Evolutionary conservation across 92 coral and sea anemone species (phyloP).

Genomic region (Muricea muricata): DNA sequence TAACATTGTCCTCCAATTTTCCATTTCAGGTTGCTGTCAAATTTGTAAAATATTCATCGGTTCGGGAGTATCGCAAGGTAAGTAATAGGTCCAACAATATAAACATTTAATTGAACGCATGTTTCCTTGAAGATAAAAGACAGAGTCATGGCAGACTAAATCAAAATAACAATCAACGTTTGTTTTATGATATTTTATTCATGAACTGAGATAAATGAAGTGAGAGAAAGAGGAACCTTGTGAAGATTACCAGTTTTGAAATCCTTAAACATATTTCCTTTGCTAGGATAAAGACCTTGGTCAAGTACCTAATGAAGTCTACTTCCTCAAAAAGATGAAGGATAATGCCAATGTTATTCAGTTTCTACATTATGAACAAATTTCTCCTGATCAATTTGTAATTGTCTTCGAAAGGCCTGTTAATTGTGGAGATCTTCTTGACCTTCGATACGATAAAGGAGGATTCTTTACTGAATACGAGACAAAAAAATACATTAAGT

Average conservation of each 20-base stretch:
- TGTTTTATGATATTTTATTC: too few relatives aligned
- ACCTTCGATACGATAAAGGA: background rate
- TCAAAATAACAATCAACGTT: too few relatives aligned
- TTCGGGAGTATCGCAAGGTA: background rate
- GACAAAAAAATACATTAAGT: background rate
- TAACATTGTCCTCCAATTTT: too few relatives aligned
- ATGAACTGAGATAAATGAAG: too few relatives aligned
- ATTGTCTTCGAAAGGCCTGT: background rate
- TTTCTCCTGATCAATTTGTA: background rate
- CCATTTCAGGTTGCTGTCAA: background rate
- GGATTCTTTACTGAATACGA: background rate
- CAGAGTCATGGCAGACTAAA: too few relatives aligned
- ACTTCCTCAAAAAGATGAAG: background rate
- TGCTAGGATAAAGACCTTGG: slow-evolving; percentile 30
- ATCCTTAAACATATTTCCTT: too few relatives aligned
- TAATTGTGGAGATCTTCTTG: background rate
- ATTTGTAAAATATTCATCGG: background rate
- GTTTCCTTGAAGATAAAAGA: too few relatives aligned
- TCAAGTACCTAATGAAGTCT: background rate
- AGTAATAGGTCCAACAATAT: too few relatives aligned
- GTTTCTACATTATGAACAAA: background rate
- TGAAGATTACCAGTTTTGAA: background rate
- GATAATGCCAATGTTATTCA: background rate
- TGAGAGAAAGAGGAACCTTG: too few relatives aligned
- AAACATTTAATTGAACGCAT: too few relatives aligned